Evolutionary conservation across 2,797 vertebrate genomes (phyloP), one percentile per base, ranked within the genome.

Genomic region (Coregonus suidteri): DNA sequence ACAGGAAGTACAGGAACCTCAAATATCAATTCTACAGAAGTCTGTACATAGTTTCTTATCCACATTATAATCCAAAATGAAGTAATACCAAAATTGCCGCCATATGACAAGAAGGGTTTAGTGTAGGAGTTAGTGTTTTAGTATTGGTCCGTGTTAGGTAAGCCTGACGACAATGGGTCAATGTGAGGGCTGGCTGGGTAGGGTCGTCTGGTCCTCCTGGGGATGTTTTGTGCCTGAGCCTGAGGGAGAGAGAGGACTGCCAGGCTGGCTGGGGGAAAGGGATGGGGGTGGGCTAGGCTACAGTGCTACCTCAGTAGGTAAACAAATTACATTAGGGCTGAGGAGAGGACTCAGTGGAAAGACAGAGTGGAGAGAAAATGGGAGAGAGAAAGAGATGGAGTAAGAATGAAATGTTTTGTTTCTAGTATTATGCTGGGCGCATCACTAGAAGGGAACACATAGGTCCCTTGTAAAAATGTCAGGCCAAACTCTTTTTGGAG

Each of bases 241-340:
- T 71, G 73, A 64, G 71, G 51, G 35, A n/a, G 30, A 47, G 37
- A 41, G 41, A 47, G 41, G 41, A 47, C 41, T 47, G 41, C 41
- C 41, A 47, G 41, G 41, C 41, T 47, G 9, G 41, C 41, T 11
- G 35, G 25, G 74, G 11, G 66, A 20, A 20, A 6, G 20, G 78
- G 18, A 6, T 34, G 76, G 75, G 77, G 52, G 59, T 75, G 83
- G 83, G 20, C 77, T 83, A 84, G 79, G 53, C 41, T 69, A 3
- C 75, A 41, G 82, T 79, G 77, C 82, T 86, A 81, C 84, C 88
- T 92, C 90, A 90, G 84, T 85, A 84, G 88, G 84, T 89, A 84
- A 90, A 89, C 91, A 92, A 84, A 91, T 89, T 84, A 92, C 87
- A 87, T 89, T 89, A 90, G 83, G 85, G 79, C 78, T 85, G 82